Base-by-base conservation (phyloP, 2,113 vertebrate species). In the Spilogale gracilis region DNA sequence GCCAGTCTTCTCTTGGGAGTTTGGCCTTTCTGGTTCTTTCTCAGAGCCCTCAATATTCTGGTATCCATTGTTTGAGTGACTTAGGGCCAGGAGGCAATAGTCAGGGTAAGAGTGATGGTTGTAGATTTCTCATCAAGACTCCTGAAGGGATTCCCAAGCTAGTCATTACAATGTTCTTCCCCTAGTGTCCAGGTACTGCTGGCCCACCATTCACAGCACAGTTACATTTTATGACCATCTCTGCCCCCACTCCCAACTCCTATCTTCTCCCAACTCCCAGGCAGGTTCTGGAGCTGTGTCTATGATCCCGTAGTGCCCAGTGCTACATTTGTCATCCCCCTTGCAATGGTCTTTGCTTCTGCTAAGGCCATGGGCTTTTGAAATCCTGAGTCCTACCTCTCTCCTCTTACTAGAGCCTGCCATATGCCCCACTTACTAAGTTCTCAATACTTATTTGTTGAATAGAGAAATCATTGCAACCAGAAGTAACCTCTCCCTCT, bases 211-310 rank as follows among this genome's bases (percentile, higher is more conserved):
- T 23, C 48, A 54, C 2, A 65, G 17, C 27, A 12, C 4, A 17
- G 0, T 60, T 67, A 14, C 23, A 32, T 20, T 69, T 4, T 54
- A 73, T 21, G 20, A 10, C 12, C 23, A 23, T 8, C 45, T 20
- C 43, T 21, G 32, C 18, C 14, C 43, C 2, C 1, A 14, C 11
- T 48, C 14, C 30, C 25, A 4, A 2, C 2, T 6, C 5, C 14
- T 10, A 25, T 11, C 4, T 27, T 38, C 27, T 63, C 6, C 30
- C 20, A 45, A 1, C 11, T 9, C 27, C 63, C 45, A 50, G 60
- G 25, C 3, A 58, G 82, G 61, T 20, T n/a, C 38, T 48, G 43
- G 6, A 25, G 32, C 50, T 76, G 5, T 32, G 18, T 18, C 25
- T 91, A n/a, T 54, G 6, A 2, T n/a, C 60, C 38, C 4, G 30